Evolutionary conservation across 2,888 invertebrate genomes (phyloP).

Genomic region (Steinernema hermaphroditum): DNA sequence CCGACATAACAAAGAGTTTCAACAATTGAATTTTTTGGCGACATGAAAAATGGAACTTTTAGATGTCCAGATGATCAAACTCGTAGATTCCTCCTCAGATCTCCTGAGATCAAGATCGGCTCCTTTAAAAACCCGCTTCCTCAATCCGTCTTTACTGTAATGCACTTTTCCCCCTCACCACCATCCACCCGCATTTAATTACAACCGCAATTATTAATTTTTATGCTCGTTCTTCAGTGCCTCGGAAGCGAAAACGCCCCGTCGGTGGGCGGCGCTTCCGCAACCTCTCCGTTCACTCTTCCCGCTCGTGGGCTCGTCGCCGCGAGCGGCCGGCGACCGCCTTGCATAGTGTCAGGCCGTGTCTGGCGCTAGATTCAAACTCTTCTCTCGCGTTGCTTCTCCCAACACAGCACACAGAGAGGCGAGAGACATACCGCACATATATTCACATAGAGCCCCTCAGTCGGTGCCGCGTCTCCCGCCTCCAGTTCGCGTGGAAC

Average conservation of each 20-base stretch:
- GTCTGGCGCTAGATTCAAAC: conserved; percentile 25
- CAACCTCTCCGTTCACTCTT: no score
- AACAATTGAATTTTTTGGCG: no score
- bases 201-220: conserved; percentile 17
- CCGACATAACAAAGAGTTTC: no score
- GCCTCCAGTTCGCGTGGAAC: background rate
- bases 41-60: no score
- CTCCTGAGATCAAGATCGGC: no score
- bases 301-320: background rate
- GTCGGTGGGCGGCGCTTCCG: background rate
- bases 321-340: background rate
- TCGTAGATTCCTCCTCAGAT: no score
- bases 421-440: conserved; percentile 25
- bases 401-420: background rate
- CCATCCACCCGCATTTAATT: no score
- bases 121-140: no score
- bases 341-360: conserved; percentile 26
- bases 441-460: conserved; percentile 26
- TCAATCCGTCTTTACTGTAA: no score
- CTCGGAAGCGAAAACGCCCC: background rate
- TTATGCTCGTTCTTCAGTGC: background rate
- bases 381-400: conserved; percentile 23
- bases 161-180: no score
- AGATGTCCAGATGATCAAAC: no score
- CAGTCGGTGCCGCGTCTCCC: conserved; percentile 2